A percentile compares a stretch with the other conserved stretches of the same genome.
phyloP scores from a whole-genome alignment of 2,888 invertebrate genomes.

The Catotricha subobsoleta region DNA sequence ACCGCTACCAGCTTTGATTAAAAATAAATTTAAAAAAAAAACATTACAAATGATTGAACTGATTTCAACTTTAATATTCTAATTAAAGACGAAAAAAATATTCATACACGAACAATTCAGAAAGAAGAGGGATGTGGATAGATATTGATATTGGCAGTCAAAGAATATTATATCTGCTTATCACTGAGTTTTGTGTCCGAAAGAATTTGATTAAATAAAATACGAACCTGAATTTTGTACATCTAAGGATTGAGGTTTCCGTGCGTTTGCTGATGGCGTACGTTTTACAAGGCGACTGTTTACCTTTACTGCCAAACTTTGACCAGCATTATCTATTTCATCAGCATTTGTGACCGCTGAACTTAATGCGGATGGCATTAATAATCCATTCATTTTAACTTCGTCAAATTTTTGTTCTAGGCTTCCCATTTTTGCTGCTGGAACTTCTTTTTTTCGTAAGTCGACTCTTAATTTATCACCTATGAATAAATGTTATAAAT shows the following conservation, averaged over 20 bases:
- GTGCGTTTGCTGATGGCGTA: conserved; percentile 22
- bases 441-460: conserved; percentile 60
- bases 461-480: conserved; percentile 68
- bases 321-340: conserved; percentile 30
- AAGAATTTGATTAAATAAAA: too few relatives aligned
- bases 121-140: background rate
- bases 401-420: conserved; percentile 78
- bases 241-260: conserved; percentile 7
- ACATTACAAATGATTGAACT: too few relatives aligned
- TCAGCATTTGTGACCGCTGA: conserved; percentile 17
- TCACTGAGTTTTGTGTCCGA: too few relatives aligned
- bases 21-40: too few relatives aligned
- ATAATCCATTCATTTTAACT: conserved; percentile 55
- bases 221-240: conserved; percentile 6
- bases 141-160: background rate
- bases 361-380: conserved; percentile 50
- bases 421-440: conserved; percentile 48
- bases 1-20: conserved; percentile 13
- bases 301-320: conserved; percentile 22
- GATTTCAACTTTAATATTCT: too few relatives aligned
- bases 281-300: conserved; percentile 33
- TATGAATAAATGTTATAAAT: conserved; percentile 13
- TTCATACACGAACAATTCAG: background rate
- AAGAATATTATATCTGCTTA: conserved; percentile 9
- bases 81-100: too few relatives aligned